Conservation (phyloP, 1,140 invertebrate genomes). For the Heterodera schachtii region DNA sequence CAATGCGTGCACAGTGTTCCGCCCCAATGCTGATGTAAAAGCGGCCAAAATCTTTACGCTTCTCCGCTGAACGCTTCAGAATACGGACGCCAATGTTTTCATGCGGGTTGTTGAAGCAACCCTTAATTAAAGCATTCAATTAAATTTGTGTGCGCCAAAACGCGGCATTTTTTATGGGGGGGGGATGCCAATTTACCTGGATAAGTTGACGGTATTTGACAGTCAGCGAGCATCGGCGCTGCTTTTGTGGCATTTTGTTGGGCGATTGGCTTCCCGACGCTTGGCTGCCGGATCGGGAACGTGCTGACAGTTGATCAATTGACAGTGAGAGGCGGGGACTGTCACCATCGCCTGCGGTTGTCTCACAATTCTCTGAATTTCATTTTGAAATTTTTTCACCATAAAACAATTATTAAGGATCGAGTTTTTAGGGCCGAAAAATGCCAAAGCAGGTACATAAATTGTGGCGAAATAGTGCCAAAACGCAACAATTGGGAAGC, state of each 20-base stretch:
- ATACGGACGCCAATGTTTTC: slow-evolving; percentile 57
- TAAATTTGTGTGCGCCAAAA: too few species aligned
- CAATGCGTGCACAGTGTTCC: slow-evolving; percentile 56
- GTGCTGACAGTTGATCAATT: slow-evolving; percentile 22
- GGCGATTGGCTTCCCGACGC: slow-evolving; percentile 20
- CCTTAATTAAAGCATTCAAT: slow-evolving; percentile 37
- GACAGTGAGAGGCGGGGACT: slow-evolving; percentile 22
- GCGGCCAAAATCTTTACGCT: slow-evolving; percentile 49
- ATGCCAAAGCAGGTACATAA: too few species aligned
- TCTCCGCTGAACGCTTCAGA: slow-evolving; percentile 57
- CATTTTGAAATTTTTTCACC: neutral
- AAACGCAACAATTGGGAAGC: too few species aligned
- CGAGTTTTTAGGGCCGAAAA: too few species aligned
- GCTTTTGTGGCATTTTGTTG: slow-evolving; percentile 32
- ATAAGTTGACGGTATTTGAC: slow-evolving; percentile 56
- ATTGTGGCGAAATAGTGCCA: too few species aligned
- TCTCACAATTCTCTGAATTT: slow-evolving; percentile 13
- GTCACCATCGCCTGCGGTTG: neutral
- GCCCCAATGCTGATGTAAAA: slow-evolving; percentile 50
- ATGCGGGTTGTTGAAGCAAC: slow-evolving; percentile 63
- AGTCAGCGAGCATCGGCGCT: slow-evolving; percentile 42
- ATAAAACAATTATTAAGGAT: too few species aligned
- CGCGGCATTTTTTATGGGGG: too few species aligned
- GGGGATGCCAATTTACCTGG: slow-evolving; percentile 38
- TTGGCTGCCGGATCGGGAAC: slow-evolving; percentile 33